A percentile compares a stretch with the other conserved stretches of the same genome.
These are phyloP conservation scores for Agrotis ipsilon DNA, from an alignment of 2,888 invertebrate genomes.

Conservation along the genomic window DNA sequence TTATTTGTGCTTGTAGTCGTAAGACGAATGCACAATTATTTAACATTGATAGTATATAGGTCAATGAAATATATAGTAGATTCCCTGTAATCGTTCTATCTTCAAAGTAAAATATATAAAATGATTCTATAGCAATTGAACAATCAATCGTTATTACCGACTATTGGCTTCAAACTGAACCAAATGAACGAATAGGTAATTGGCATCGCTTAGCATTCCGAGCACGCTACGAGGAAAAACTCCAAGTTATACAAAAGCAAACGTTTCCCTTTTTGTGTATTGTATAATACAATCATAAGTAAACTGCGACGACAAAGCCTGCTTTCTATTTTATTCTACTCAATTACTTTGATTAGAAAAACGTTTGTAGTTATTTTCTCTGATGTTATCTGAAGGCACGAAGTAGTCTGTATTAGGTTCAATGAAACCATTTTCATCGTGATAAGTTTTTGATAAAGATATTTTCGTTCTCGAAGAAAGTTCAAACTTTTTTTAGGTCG, in stretches of 20 bases:
- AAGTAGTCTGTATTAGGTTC: slow-evolving; percentile 7
- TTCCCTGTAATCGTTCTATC: no score
- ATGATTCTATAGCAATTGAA: slow-evolving; percentile 2
- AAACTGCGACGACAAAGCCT: slow-evolving; percentile 40
- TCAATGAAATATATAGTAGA: no score
- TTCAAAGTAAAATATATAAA: no score
- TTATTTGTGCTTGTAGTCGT: no score
- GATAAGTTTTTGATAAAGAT: background rate
- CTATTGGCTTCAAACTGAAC: slow-evolving; percentile 14
- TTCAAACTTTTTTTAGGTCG: background rate
- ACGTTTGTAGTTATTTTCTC: slow-evolving; percentile 36
- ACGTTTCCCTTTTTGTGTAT: slow-evolving; percentile 38
- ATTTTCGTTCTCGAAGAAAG: background rate
- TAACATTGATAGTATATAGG: no score
- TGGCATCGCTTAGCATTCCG: slow-evolving; percentile 36
- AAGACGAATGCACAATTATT: no score
- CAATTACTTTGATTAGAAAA: slow-evolving; percentile 61
- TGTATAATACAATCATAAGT: slow-evolving; percentile 58
- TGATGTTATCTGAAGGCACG: slow-evolving; percentile 28
- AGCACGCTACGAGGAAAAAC: slow-evolving; percentile 41
- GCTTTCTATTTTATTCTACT: slow-evolving; percentile 46
- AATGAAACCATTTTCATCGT: slow-evolving; percentile 1
- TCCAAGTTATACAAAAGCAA: slow-evolving; percentile 40
- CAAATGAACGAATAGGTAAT: slow-evolving; percentile 26
- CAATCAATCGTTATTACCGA: slow-evolving; percentile 37